These are phyloP conservation scores for Nowickia ferox DNA, from an alignment of 2,888 invertebrate genomes.

Conservation along the genomic window DNA sequence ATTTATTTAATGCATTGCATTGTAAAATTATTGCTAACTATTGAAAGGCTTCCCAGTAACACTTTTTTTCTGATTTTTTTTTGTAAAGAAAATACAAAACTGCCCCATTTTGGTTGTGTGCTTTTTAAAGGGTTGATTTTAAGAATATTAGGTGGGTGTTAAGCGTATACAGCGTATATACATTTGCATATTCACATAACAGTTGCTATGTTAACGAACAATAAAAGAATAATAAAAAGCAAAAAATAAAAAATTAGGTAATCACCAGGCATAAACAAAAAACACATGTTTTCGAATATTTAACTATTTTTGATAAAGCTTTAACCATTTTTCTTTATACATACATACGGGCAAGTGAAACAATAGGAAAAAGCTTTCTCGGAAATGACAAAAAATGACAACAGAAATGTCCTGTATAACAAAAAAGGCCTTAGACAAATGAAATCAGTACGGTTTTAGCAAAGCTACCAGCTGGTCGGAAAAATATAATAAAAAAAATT, in stretches of 20 bases:
- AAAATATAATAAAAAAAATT: slow-evolving; percentile 33
- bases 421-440: slow-evolving; percentile 65
- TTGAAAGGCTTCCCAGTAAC: not conserved
- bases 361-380: slow-evolving; percentile 52
- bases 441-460: slow-evolving; percentile 72
- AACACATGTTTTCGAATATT: slow-evolving; percentile 65
- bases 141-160: slow-evolving; percentile 32
- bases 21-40: not conserved
- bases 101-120: not conserved
- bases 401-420: slow-evolving; percentile 65
- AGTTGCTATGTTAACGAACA: slow-evolving; percentile 58
- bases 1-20: not conserved
- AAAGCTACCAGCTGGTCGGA: slow-evolving; percentile 69
- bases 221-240: slow-evolving; percentile 42
- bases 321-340: slow-evolving; percentile 10
- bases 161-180: not conserved
- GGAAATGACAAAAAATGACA: slow-evolving; percentile 26
- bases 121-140: slow-evolving; percentile 26
- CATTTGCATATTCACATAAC: slow-evolving; percentile 16
- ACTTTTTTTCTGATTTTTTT: not conserved
- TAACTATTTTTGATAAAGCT: slow-evolving; percentile 50
- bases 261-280: slow-evolving; percentile 64
- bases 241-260: slow-evolving; percentile 63
- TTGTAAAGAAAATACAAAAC: not conserved
- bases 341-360: slow-evolving; percentile 17